Base-by-base conservation (phyloP, 2,113 vertebrate species). In the Empidonax traillii region DNA sequence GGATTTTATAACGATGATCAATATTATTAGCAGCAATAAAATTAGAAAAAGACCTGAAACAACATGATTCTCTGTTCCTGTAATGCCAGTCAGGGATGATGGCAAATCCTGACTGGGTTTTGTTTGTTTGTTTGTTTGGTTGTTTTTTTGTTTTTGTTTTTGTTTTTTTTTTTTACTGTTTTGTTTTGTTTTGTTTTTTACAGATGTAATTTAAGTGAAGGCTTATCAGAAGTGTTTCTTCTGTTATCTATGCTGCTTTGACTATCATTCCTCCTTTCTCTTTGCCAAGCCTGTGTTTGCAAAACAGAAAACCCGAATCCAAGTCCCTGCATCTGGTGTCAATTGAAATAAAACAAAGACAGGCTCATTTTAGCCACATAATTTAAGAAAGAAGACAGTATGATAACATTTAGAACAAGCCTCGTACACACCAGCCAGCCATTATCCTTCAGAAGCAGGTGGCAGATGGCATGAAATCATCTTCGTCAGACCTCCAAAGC, bases 401-500 rank as follows among this genome's bases (percentile, higher is more conserved):
- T 91, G 95, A 94, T 93, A 93, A 92, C 85, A 97, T 95, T 97
- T 96, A 89, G 89, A 96, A 96, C 91, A 96, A 97, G 94, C 87
- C 93, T 94, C 51, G 30, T 84, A 91, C 66, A 94, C 80, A 96
- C 94, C 94, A 97, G 89, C 94, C 91, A 96, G 95, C 93, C 96
- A 96, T 98, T 97, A 98, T 97, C 94, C 97, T 97, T 96, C 97
- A 95, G 90, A 96, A 96, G 89, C 96, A 96, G 97, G 96, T 97
- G 97, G 97, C 96, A 98, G 97, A 97, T 98, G 97, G 97, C 94
- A 96, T 92, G 90, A 97, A 98, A 97, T 92, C 93, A 98, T 97
- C 96, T 97, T 97, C 87, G 3, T 96, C 94, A 93, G 94, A 96
- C 92, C 91, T 93, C 75, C 82, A 95, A 74, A 96, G 90, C 94